A percentile compares a stretch with the other conserved stretches of the same genome.
These are phyloP conservation scores for Neodiprion virginianus DNA, from an alignment of 1,140 invertebrate species.

Conservation along the genomic window DNA sequence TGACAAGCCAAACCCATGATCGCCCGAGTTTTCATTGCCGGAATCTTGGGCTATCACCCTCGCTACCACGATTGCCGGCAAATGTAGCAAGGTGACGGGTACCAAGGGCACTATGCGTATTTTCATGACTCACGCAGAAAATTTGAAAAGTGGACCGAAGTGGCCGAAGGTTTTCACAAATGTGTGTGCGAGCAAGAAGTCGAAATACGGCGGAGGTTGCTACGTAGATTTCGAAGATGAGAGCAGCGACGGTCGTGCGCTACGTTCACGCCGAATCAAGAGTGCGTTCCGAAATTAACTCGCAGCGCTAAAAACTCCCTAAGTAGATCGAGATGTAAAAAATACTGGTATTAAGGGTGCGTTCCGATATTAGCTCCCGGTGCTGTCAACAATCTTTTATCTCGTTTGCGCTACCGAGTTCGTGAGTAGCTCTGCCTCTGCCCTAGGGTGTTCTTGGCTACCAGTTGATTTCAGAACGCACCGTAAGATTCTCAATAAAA, in stretches of 20 bases:
- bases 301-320: too few species aligned
- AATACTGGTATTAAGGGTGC: too few species aligned
- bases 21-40: constrained; percentile 4
- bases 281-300: too few species aligned
- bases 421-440: too few species aligned
- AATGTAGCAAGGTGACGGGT: not conserved
- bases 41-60: constrained; percentile 6
- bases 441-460: too few species aligned
- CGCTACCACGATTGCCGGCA: constrained; percentile 12
- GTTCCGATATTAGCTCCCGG: too few species aligned
- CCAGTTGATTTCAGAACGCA: too few species aligned
- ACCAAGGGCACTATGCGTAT: not conserved
- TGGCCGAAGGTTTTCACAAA: not conserved
- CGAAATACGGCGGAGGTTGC: not conserved
- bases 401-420: too few species aligned
- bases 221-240: not conserved
- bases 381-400: too few species aligned
- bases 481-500: too few species aligned
- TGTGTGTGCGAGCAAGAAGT: not conserved
- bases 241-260: not conserved
- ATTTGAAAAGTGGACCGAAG: not conserved
- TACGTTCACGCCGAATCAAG: too few species aligned
- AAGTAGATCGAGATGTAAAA: too few species aligned
- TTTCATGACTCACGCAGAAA: not conserved
- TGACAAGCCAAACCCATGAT: constrained; percentile 33